These are phyloP conservation scores for Ellobium chinense DNA, from an alignment of 2,888 invertebrate species.

Conservation along the genomic window DNA sequence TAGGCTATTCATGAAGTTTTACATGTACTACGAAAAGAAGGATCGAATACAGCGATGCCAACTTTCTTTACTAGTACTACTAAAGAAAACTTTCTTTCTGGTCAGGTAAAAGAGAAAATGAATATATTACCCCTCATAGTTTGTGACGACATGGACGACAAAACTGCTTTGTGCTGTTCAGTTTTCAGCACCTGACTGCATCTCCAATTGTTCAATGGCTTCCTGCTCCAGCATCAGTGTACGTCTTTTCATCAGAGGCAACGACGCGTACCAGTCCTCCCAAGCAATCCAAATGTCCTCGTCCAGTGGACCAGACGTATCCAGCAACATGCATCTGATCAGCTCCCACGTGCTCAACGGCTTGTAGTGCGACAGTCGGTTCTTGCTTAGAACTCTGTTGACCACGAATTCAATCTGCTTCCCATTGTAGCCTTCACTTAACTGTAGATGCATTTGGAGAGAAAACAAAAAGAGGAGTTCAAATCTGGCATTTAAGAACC, in stretches of 20 bases:
- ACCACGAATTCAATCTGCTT: conserved; percentile 12
- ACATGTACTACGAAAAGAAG: too few species aligned
- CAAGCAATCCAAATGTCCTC: neutral
- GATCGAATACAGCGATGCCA: too few species aligned
- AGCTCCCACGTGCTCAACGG: conserved; percentile 11
- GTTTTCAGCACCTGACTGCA: too few species aligned
- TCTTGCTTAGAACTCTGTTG: neutral
- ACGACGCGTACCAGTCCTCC: neutral
- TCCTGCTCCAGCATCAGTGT: neutral
- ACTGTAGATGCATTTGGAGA: neutral
- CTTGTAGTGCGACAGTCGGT: neutral
- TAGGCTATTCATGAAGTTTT: too few species aligned
- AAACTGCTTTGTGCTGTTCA: too few species aligned
- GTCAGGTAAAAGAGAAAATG: too few species aligned
- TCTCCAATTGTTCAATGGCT: too few species aligned
- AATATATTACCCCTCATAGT: too few species aligned
- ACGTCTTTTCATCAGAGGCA: neutral
- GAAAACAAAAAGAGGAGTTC: neutral
- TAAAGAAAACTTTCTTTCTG: too few species aligned
- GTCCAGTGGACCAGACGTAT: neutral
- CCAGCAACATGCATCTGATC: neutral
- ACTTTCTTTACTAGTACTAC: too few species aligned
- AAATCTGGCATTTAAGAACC: too few species aligned
- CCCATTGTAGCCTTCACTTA: conserved; percentile 24
- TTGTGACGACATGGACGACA: too few species aligned